Evolutionary conservation across 1,140 invertebrate genomes (phyloP).

Genomic region (Stratiolaelaps scimitus): DNA sequence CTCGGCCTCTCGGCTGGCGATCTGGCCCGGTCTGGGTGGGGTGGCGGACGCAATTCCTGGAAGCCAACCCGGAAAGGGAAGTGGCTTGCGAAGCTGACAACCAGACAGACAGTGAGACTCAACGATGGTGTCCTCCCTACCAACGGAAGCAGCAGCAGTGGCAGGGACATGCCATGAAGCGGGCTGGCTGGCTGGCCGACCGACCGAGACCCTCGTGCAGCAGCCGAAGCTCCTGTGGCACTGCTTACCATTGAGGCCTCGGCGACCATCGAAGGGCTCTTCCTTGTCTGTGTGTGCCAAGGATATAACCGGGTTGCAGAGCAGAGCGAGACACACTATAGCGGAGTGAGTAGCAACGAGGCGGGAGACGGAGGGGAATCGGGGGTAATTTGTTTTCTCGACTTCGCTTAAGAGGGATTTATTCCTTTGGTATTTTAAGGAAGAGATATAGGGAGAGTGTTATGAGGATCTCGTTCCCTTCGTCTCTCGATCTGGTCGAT

Average conservation of each 20-base stretch:
- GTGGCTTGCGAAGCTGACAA: constrained; percentile 28
- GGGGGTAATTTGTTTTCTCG: constrained; percentile 25
- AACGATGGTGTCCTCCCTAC: constrained; percentile 4
- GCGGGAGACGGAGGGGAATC: background rate
- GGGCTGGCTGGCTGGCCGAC: background rate
- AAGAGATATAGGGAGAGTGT: too few species aligned
- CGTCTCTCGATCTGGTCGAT: too few species aligned
- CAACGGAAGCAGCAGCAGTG: background rate
- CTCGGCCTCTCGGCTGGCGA: too few species aligned
- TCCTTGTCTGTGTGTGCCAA: too few species aligned
- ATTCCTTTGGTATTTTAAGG: constrained; percentile 11
- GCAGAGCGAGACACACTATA: too few species aligned
- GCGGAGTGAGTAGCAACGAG: too few species aligned
- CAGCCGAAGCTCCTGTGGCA: too few species aligned
- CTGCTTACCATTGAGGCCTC: too few species aligned
- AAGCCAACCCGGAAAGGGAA: constrained; percentile 28
- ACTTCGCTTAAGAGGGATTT: constrained; percentile 27
- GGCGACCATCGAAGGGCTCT: too few species aligned
- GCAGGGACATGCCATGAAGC: background rate
- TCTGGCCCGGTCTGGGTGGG: background rate
- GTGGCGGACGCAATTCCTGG: constrained; percentile 11
- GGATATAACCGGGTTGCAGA: too few species aligned
- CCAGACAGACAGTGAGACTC: background rate
- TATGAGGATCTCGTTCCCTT: too few species aligned
- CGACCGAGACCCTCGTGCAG: background rate